Base-by-base conservation (phyloP, 1,140 invertebrate species). In the Panulirus ornatus region DNA sequence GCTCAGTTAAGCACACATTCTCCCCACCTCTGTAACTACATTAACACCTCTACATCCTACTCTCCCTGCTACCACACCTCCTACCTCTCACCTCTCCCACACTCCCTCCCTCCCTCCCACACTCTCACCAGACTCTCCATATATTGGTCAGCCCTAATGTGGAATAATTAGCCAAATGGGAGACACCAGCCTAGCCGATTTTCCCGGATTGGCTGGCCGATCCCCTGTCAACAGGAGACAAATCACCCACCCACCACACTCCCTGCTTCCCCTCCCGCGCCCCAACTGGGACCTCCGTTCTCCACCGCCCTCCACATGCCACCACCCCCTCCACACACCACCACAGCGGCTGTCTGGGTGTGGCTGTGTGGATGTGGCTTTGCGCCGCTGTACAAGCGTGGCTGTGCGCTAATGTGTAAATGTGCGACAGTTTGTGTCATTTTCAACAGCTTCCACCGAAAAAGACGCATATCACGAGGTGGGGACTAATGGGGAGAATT, bases 81-180 rank as follows among this genome's bases (percentile, higher is more conserved):
- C 14, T 34, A n/a, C 19, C 51, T 5, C 22, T 38, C 66, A 36
- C 66, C n/a, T 30, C 83, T 38, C 66, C 38, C 73, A 9, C 47
- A 36, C 42, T n/a, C 66, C 79, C 66, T 27, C 22, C 36, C 22
- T 75, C 47, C 42, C 44, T 44, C 34, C 79, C 30, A 63, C 84
- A 78, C 38, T 51, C 75, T 47, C 70, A 34, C 44, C 36, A 19
- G 27, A 36, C n/a, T 47, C 78, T 66, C 76, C 63, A 83, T 84
- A 84, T 82, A 84, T 75, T 71, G 88, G 88, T 83, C 79, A 89
- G 79, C 70, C 30, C 79, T 89, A 83, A 83, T 89, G 88, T 89
- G 88, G 70, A 73, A 75, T 89, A 89, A 89, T 89, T 89, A 89
- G 79, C 79, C 88, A 89, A 89, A 89, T 89, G 88, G 63, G 81